These are phyloP conservation scores for Scaptomyza caliginosa DNA, from an alignment of 2,888 invertebrate species.

Conservation along the genomic window DNA sequence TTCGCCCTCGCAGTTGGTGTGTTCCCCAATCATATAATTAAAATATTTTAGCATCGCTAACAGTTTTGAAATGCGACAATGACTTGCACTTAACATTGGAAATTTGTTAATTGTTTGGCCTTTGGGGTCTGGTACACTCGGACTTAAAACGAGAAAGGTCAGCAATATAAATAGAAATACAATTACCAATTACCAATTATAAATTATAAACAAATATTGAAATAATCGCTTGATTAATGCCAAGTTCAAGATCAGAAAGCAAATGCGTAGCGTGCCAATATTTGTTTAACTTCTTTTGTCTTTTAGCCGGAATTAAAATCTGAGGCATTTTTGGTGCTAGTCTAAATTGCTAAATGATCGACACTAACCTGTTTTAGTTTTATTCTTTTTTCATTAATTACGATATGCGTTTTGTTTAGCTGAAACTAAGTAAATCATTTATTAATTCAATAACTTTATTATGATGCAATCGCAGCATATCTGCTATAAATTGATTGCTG, in stretches of 20 bases:
- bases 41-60: too few species aligned
- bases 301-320: slow-evolving; percentile 33
- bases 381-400: too few species aligned
- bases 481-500: slow-evolving; percentile 66
- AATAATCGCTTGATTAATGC: slow-evolving; percentile 52
- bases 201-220: slow-evolving; percentile 43
- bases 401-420: slow-evolving; percentile 2
- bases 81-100: slow-evolving; percentile 53
- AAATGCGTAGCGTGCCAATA: slow-evolving; percentile 39
- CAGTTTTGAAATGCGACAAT: too few species aligned
- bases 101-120: slow-evolving; percentile 55
- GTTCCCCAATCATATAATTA: too few species aligned
- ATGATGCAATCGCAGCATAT: too few species aligned
- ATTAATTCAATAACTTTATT: slow-evolving; percentile 50
- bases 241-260: slow-evolving; percentile 60
- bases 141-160: slow-evolving; percentile 43
- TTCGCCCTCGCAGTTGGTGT: too few species aligned
- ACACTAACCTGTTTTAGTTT: too few species aligned
- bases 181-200: slow-evolving; percentile 51
- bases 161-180: slow-evolving; percentile 38
- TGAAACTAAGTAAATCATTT: slow-evolving; percentile 30
- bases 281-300: slow-evolving; percentile 17
- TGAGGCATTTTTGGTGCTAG: slow-evolving; percentile 31
- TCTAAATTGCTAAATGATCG: slow-evolving; percentile 26
- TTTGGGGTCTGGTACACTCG: slow-evolving; percentile 23